Evolutionary conservation across 2,797 vertebrate species (phyloP), one percentile per base, ranked within the genome.

Genomic region (Chaenodraco wilsoni): DNA sequence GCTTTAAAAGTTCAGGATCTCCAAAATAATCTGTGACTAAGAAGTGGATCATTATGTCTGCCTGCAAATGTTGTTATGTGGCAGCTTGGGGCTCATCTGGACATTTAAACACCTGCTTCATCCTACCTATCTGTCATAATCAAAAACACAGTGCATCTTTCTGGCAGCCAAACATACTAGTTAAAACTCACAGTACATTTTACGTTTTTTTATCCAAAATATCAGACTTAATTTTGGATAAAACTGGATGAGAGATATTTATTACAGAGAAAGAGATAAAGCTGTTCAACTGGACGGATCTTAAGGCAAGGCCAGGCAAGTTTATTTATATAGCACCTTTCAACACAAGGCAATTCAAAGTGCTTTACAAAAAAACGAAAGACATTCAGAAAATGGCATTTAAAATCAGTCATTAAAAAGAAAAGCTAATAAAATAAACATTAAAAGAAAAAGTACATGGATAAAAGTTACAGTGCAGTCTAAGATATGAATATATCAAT

Each of bases 81-180:
- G 71, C 33, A 71, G 37, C 21, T 70, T 23, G 51, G 15, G 23
- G 3, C 44, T 66, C 61, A 63, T 67, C 52, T 79, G 60, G 69
- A 60, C 45, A 7, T 13, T 3, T 15, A 44, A 59, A n/a, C 62
- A 40, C 12, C 21, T 40, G 33, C 1, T 51, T 43, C 17, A 61
- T 66, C 52, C 50, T 6, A 9, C 13, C 23, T 21, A 12, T 55
- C 12, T 48, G 15, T 21, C 15, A 4, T 51, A 51, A 56, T 40
- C 2, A 2, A 3, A 54, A 27, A 17, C 3, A 1, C 16, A 12
- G 27, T 41, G 23, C 11, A 11, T 33, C 7, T 12, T 0, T 16
- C 17, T n/a, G 49, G 55, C 43, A 56, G 27, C 11, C 48, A 69
- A 55, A 60, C 31, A 19, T 16, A 55, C n/a, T 45, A 19, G 33